A percentile compares a stretch with the other conserved stretches of the same genome.
phyloP scores from a whole-genome alignment of 2,888 invertebrate genomes.

The Meiosimyza platycephala region DNA sequence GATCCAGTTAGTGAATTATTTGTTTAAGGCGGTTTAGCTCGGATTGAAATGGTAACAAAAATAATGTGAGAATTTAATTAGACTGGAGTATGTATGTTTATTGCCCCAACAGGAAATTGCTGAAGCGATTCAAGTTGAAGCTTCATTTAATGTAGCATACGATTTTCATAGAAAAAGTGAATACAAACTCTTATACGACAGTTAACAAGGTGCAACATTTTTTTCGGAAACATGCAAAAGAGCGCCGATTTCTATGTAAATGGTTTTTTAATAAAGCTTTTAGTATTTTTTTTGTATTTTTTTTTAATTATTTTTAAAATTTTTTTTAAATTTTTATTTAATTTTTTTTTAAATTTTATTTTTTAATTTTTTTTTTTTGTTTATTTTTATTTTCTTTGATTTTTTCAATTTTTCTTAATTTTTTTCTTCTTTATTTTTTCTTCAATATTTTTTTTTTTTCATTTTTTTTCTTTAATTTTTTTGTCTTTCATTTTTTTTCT shows the following conservation, averaged over 20 bases:
- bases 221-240: too few species aligned
- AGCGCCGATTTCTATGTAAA: too few species aligned
- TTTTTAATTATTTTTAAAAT: background rate
- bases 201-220: too few species aligned
- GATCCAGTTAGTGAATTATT: background rate
- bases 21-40: too few species aligned
- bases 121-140: too few species aligned
- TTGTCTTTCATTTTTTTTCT: background rate
- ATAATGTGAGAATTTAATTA: too few species aligned
- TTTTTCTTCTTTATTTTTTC: background rate
- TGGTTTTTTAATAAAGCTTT: background rate
- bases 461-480: background rate
- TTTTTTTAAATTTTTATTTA: background rate
- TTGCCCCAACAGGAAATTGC: too few species aligned
- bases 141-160: too few species aligned
- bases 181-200: too few species aligned
- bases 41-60: too few species aligned
- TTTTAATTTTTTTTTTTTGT: conserved; percentile 6
- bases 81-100: too few species aligned
- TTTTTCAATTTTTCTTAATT: background rate
- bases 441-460: background rate
- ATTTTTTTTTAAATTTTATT: conserved; percentile 13
- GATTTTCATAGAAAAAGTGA: too few species aligned
- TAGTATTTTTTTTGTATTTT: conserved; percentile 2
- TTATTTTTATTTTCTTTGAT: background rate